Evolutionary conservation across 2,888 invertebrate genomes (phyloP).

Genomic region (Agrotis clavis): DNA sequence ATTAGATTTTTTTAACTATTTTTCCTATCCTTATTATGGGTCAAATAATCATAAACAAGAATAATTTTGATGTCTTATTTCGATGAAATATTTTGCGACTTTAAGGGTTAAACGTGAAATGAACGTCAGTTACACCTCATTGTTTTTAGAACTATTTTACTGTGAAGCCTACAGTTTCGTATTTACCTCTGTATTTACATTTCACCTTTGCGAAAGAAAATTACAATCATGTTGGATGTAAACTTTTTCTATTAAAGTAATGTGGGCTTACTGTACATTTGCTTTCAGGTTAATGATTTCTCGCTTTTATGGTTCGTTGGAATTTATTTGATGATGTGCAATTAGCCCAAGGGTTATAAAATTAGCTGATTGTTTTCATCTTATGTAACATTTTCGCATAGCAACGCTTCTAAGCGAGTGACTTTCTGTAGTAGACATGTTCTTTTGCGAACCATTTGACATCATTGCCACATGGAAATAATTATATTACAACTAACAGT

Average conservation of each 20-base stretch:
- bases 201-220: constrained; percentile 43
- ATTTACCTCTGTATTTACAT: constrained; percentile 51
- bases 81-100: too few relatives aligned
- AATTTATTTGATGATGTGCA: constrained; percentile 34
- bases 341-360: constrained; percentile 32
- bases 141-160: constrained; percentile 61
- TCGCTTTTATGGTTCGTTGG: constrained; percentile 15
- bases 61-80: too few relatives aligned
- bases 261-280: constrained; percentile 28
- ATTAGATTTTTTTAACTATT: too few relatives aligned
- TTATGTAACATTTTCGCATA: not conserved
- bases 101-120: constrained; percentile 64
- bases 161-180: constrained; percentile 37
- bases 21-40: too few relatives aligned
- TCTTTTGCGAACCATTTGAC: not conserved
- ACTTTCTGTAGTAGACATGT: not conserved
- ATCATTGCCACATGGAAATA: too few relatives aligned
- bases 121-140: constrained; percentile 63
- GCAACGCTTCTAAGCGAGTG: not conserved
- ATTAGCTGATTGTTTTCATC: constrained; percentile 34
- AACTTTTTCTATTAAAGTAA: constrained; percentile 56
- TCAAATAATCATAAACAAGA: too few relatives aligned
- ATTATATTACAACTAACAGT: too few relatives aligned
- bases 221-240: constrained; percentile 50
- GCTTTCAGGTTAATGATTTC: constrained; percentile 49